These are phyloP conservation scores for Xylophagus ater DNA, from an alignment of 2,888 invertebrate genomes.

Conservation along the genomic window DNA sequence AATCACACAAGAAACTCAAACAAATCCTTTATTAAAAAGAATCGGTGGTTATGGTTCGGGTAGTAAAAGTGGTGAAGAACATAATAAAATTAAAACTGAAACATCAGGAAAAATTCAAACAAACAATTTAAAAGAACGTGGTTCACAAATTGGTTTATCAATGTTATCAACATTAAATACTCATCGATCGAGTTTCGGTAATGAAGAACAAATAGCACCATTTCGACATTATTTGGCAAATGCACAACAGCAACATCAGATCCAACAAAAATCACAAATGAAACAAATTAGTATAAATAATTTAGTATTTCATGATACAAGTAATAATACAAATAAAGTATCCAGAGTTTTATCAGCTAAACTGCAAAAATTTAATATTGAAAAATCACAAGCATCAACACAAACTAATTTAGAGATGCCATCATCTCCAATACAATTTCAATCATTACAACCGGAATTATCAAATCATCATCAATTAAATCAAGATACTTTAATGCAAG, in stretches of 20 bases:
- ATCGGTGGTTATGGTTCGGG: conserved; percentile 22
- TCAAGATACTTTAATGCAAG: conserved; percentile 6
- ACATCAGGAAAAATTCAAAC: conserved; percentile 3
- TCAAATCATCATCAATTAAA: conserved; percentile 23
- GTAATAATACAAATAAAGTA: conserved; percentile 8
- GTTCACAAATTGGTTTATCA: conserved; percentile 14
- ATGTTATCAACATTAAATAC: conserved; percentile 11
- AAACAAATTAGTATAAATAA: conserved; percentile 19
- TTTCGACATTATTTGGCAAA: conserved; percentile 16
- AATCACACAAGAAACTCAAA: conserved; percentile 51
- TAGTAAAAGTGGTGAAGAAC: conserved; percentile 11
- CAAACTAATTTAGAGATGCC: conserved; percentile 15
- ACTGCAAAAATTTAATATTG: conserved; percentile 10
- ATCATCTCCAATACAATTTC: conserved; percentile 33
- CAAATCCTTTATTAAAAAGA: conserved; percentile 41
- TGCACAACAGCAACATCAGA: conserved; percentile 1
- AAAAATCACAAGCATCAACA: conserved; percentile 7
- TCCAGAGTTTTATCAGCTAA: conserved; percentile 18
- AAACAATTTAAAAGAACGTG: conserved; percentile 10
- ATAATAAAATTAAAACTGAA: conserved; percentile 10
- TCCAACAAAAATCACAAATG: conserved; percentile 12
- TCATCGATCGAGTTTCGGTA: conserved; percentile 11
- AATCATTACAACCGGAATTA: conserved; percentile 29
- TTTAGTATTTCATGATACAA: conserved; percentile 17
- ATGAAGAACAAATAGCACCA: conserved; percentile 15